These are phyloP conservation scores for Paedocypris micromegethes DNA, from an alignment of 2,797 vertebrate genomes.

Conservation along the genomic window DNA sequence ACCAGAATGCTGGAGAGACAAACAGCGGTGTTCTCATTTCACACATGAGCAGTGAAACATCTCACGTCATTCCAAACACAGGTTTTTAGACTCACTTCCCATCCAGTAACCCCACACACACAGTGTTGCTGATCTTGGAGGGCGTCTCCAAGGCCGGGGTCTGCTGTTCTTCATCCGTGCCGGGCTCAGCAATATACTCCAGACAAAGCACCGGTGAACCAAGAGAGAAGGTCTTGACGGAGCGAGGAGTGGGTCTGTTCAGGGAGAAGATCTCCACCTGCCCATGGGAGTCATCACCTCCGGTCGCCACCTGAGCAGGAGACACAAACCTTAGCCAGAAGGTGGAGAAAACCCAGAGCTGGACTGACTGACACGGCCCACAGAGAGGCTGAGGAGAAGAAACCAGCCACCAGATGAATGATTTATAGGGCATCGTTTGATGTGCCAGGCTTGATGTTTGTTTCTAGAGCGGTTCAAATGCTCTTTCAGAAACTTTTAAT, in stretches of 20 bases:
- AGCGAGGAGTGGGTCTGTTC: conserved; percentile 76
- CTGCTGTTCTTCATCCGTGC: conserved; percentile 48
- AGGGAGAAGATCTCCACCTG: conserved; percentile 88
- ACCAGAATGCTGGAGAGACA: conserved; percentile 70
- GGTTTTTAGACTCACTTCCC: conserved; percentile 72
- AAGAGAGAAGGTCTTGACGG: conserved; percentile 80
- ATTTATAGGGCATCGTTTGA: conserved; percentile 40
- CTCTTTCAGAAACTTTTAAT: conserved; percentile 37
- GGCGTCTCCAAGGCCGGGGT: conserved; percentile 28
- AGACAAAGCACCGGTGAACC: conserved; percentile 75
- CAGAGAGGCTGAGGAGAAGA: conserved; percentile 26
- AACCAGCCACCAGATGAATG: conserved; percentile 28
- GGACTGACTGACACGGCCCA: conserved; percentile 20
- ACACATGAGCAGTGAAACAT: conserved; percentile 5
- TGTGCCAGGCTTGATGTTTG: conserved; percentile 36
- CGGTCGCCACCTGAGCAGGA: conserved; percentile 73
- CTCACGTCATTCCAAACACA: conserved; percentile 9
- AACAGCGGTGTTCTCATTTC: neutral
- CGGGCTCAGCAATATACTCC: conserved; percentile 73
- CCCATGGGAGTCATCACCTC: conserved; percentile 69
- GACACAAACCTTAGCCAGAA: neutral
- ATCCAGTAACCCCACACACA: conserved; percentile 80
- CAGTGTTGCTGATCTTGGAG: conserved; percentile 62
- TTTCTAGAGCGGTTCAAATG: conserved; percentile 39
- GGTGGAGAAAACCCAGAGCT: neutral